phyloP scores from a whole-genome alignment of 2,797 vertebrate genomes.

The Betta splendens region DNA sequence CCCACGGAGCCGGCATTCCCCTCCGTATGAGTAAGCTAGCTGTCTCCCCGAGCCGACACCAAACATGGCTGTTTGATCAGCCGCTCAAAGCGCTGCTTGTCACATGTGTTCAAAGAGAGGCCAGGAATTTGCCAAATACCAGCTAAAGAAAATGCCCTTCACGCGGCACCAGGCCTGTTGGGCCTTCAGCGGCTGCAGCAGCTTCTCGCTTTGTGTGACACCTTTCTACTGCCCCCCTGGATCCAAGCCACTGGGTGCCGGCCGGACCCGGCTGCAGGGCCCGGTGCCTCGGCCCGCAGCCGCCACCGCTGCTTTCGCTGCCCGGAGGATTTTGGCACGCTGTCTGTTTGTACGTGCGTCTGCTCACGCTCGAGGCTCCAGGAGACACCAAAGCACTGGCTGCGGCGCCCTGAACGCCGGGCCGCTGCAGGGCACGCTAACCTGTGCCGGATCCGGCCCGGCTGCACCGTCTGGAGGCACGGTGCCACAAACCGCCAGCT shows the following conservation, averaged over 20 bases:
- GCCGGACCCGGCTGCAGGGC: slow-evolving; percentile 31
- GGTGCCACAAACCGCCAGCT: slow-evolving; percentile 52
- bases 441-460: too few species aligned
- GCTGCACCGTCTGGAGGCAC: slow-evolving; percentile 56
- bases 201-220: slow-evolving; percentile 21
- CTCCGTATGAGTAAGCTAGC: slow-evolving; percentile 64
- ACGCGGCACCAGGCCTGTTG: slow-evolving; percentile 57
- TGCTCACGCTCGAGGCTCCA: slow-evolving; percentile 55
- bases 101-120: slow-evolving; percentile 67
- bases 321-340: slow-evolving; percentile 71
- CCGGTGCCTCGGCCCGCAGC: slow-evolving; percentile 28
- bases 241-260: too few species aligned
- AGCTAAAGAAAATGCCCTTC: slow-evolving; percentile 53
- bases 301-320: slow-evolving; percentile 60
- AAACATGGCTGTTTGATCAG: slow-evolving; percentile 73
- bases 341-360: slow-evolving; percentile 49
- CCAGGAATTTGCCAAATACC: slow-evolving; percentile 66
- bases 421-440: slow-evolving; percentile 65
- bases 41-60: slow-evolving; percentile 65
- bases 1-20: slow-evolving; percentile 41
- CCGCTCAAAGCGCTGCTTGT: slow-evolving; percentile 72
- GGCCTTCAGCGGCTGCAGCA: slow-evolving; percentile 15
- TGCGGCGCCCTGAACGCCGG: slow-evolving; percentile 63
- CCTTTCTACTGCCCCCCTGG: too few species aligned
- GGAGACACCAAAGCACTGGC: slow-evolving; percentile 58